Evolutionary conservation across 2,113 vertebrate species (phyloP).

Genomic region (Aramus guarauna): DNA sequence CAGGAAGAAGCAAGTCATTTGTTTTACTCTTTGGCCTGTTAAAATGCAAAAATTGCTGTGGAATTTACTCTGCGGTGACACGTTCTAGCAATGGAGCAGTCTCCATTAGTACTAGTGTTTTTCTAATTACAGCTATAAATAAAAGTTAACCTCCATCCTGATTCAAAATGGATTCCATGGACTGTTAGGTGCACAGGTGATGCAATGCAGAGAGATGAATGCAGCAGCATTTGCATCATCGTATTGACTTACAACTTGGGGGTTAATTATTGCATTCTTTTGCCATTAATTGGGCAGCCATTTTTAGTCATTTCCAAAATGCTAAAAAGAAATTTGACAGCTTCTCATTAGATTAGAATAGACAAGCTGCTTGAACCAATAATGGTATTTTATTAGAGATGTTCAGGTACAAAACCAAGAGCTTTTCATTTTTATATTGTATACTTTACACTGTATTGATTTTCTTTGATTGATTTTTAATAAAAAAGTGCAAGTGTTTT

Average conservation of each 20-base stretch:
- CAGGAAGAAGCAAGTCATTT: background rate
- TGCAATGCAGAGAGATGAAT: background rate
- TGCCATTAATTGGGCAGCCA: background rate
- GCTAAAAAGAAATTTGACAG: constrained; percentile 30
- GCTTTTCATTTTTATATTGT: constrained; percentile 45
- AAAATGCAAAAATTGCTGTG: constrained; percentile 35
- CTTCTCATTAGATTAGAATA: constrained; percentile 52
- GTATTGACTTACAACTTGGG: background rate
- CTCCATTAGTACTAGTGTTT: constrained; percentile 17
- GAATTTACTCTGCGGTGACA: constrained; percentile 29
- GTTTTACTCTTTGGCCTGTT: constrained; percentile 1
- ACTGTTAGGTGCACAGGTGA: constrained; percentile 6
- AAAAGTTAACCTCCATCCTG: background rate
- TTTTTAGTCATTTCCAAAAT: constrained; percentile 40
- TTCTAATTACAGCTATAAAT: constrained; percentile 42
- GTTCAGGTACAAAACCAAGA: constrained; percentile 1
- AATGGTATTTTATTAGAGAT: constrained; percentile 22
- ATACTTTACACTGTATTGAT: constrained; percentile 11
- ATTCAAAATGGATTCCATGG: constrained; percentile 7
- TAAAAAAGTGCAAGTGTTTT: constrained; percentile 55
- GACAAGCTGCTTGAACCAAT: constrained; percentile 15
- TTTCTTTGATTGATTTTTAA: constrained; percentile 60
- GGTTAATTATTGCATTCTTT: constrained; percentile 42
- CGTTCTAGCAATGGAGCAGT: background rate
- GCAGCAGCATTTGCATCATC: background rate